Conservation (phyloP, 2,113 vertebrate genomes). For the Myrmecophaga tridactyla region DNA sequence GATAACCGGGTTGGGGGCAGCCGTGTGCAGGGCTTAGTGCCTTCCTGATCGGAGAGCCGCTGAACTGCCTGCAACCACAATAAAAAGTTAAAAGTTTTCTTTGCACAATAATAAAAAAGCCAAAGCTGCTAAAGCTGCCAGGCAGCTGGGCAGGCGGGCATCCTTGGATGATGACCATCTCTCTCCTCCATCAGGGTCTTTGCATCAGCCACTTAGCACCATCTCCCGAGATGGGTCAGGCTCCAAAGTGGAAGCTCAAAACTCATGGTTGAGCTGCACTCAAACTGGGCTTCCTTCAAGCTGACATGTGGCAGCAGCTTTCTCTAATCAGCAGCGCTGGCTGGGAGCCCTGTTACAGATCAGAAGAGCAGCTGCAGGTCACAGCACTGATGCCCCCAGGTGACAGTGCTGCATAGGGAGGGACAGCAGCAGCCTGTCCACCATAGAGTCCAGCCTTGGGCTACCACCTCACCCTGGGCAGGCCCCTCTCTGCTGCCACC, state of each 20-base stretch:
- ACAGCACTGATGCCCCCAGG: too few species aligned
- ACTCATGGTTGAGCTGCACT: accelerated
- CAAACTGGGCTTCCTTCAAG: accelerated
- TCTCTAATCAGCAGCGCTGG: background rate
- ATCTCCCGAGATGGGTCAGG: accelerated
- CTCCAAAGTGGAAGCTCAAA: background rate
- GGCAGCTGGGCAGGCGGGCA: background rate
- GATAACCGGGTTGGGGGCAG: background rate
- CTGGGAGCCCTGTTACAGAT: too few species aligned
- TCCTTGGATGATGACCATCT: background rate
- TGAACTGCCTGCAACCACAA: background rate
- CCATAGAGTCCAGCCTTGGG: too few species aligned
- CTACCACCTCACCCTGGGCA: too few species aligned
- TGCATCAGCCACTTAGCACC: background rate
- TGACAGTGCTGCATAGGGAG: too few species aligned
- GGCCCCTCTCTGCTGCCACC: too few species aligned
- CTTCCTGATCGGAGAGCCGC: background rate
- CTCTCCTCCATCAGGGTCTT: background rate
- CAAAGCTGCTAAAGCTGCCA: too few species aligned
- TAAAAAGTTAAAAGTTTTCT: background rate
- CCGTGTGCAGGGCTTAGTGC: background rate
- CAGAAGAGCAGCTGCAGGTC: too few species aligned
- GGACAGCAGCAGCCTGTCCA: too few species aligned
- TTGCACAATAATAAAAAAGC: background rate
- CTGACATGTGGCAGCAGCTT: background rate